Evolutionary conservation across 2,113 vertebrate species (phyloP), one percentile per base, ranked within the genome.

Genomic region (Oplegnathus fasciatus): DNA sequence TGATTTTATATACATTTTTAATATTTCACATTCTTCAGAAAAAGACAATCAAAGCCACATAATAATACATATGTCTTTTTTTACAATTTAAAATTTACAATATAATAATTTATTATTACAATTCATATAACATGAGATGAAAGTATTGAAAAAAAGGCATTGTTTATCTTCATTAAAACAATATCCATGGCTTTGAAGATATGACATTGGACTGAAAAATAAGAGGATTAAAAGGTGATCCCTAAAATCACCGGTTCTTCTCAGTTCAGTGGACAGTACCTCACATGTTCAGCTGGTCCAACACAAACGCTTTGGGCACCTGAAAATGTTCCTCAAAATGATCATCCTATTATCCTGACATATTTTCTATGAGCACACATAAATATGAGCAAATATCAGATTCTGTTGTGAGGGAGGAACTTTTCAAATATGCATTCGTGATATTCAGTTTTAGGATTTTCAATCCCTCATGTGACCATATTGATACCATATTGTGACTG

Each of bases 51-150:
- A 94, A 93, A 95, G 87, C 87, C 90, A 94, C 92, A 88, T 91
- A 83, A 89, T 92, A 89, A 90, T 94, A 95, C 92, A 94, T 86
- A 91, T 91, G 78, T 92, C 72, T 75, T 34, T 78, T 88, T 96
- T 92, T 95, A 95, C 94, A 95, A 92, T 94, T 92, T 80, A 81
- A 91, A 94, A 94, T 96, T n/a, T 95, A 96, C 95, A 96, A 80
- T 92, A 92, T 93, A 88, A 94, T 95, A 92, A 93, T 94, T 95
- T 92, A 95, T 89, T 94, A 90, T 95, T 87, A 96, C 92, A 95
- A 93, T 88, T 88, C 58, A 91, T 93, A 89, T 92, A 90, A 88
- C 83, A 88, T 94, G 86, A 91, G 82, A 92, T 90, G 88, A 88
- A 91, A 88, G 90, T 86, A 91, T 84, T 90, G 67, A 71, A 90